Evolutionary conservation across 2,797 vertebrate genomes (phyloP), one percentile per base, ranked within the genome.

Genomic region (Tokudaia muenninki): DNA sequence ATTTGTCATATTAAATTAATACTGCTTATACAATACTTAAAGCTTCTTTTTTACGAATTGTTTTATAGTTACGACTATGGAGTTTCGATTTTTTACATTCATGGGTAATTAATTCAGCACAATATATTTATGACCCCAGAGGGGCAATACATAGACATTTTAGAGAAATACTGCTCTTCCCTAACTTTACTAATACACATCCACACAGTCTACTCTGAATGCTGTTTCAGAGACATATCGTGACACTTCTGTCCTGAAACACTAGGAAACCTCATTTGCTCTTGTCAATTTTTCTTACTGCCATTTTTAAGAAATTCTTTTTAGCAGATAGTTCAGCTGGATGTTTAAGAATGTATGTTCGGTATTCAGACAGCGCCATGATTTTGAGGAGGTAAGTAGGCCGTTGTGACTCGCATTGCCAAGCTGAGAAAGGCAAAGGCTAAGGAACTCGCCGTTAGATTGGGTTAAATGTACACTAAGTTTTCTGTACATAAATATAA

Each of bases 41-140:
- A 50, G 13, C 29, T 65, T 63, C 72, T 95, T 59, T 31, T 63
- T 63, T 93, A 37, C 72, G 26, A 72, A 59, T 78, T 94, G 65
- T 47, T 16, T 90, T 26, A 92, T 63, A 61, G 29, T 72, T 91
- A 78, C 26, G 44, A 83, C 59, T n/a, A 31, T 17, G 44, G 2
- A 1, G 41, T 94, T 94, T 78, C 24, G n/a, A 57, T 52, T 91
- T 95, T 95, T 91, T 93, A 75, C 37, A 59, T 83, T 87, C 22
- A 3, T 92, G 1, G 22, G 21, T 75, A 59, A 34, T n/a, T 95
- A 80, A 91, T 29, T 89, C 77, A 55, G 5, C 16, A 65, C 12
- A 80, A 24, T 50, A 57, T 0, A 67, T 59, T 67, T 67, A 41
- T 59, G 37, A 4, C 83, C 65, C 26, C 57, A 72, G 77, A 86